Conservation (phyloP, 2,113 vertebrate species). For the Callaeas wilsoni region DNA sequence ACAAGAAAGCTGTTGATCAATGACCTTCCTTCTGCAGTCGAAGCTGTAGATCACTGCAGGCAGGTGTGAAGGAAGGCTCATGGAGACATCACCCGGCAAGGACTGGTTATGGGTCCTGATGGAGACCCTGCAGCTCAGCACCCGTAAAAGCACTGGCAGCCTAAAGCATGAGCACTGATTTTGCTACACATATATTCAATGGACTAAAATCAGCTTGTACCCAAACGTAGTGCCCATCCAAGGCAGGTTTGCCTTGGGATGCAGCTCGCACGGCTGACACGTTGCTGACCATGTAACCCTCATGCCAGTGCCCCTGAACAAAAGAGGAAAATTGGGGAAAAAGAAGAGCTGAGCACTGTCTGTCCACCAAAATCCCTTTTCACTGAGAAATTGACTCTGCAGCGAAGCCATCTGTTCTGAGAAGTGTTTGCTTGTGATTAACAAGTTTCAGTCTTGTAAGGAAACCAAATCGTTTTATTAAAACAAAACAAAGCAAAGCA, state of each 20-base stretch:
- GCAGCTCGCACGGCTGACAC: accelerated
- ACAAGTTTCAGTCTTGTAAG: background rate
- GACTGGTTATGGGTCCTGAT: background rate
- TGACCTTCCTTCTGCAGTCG: background rate
- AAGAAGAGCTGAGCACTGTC: background rate
- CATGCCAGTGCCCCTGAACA: background rate
- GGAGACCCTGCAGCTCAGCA: background rate
- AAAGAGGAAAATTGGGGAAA: background rate
- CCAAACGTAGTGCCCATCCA: background rate
- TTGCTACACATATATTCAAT: accelerated
- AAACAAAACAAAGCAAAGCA: background rate
- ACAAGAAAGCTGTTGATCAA: background rate
- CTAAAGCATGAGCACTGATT: background rate
- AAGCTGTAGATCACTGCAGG: background rate
- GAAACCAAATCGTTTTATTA: background rate
- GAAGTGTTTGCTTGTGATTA: background rate
- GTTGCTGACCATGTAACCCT: accelerated
- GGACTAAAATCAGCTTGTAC: background rate
- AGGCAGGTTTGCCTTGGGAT: background rate
- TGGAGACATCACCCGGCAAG: background rate
- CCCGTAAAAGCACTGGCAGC: background rate
- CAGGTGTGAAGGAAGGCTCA: background rate
- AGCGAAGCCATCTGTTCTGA: background rate
- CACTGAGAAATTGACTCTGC: background rate
- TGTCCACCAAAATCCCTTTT: background rate